Percentiles rank a stretch among this genome's conserved stretches.
Conservation (phyloP, 2,888 invertebrate species). For the Sinopyrophorus schimmeli region DNA sequence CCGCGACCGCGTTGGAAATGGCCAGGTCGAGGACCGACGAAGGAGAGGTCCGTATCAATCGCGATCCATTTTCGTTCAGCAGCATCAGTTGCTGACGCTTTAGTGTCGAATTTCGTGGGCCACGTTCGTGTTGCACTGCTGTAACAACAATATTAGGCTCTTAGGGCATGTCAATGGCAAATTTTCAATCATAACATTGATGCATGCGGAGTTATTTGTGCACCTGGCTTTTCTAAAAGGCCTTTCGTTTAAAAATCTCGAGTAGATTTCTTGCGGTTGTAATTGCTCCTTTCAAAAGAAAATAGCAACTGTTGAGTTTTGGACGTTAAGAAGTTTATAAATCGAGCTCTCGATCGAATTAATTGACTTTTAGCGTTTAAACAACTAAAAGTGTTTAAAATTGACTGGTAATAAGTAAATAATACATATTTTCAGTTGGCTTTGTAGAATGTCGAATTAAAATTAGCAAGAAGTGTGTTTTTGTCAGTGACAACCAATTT, state of each 20-base stretch:
- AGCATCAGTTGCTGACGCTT: conserved; percentile 88
- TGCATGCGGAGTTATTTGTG: conserved; percentile 35
- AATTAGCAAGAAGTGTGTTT: no score
- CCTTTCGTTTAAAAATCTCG: conserved; percentile 25
- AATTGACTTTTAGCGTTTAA: no score
- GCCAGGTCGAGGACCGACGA: conserved; percentile 58
- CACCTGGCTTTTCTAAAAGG: conserved; percentile 36
- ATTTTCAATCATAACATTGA: conserved; percentile 7
- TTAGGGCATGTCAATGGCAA: not conserved
- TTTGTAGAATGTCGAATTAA: no score
- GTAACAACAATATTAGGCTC: conserved; percentile 47
- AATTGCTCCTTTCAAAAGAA: conserved; percentile 22
- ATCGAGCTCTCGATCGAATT: no score
- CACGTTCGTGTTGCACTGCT: conserved; percentile 99
- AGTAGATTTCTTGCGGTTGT: conserved; percentile 14
- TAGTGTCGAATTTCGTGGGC: conserved; percentile 93
- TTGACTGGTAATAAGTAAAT: no score
- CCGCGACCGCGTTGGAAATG: conserved; percentile 50
- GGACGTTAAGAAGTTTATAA: conserved; percentile 1
- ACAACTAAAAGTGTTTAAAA: no score
- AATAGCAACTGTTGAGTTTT: conserved; percentile 9
- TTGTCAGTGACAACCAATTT: no score
- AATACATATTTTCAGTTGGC: no score
- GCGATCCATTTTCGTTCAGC: conserved; percentile 65
- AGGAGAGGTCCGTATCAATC: conserved; percentile 46